Evolutionary conservation across 1,140 invertebrate genomes (phyloP), one percentile per base, ranked within the genome.

Genomic region (Drosophila kepulauana): DNA sequence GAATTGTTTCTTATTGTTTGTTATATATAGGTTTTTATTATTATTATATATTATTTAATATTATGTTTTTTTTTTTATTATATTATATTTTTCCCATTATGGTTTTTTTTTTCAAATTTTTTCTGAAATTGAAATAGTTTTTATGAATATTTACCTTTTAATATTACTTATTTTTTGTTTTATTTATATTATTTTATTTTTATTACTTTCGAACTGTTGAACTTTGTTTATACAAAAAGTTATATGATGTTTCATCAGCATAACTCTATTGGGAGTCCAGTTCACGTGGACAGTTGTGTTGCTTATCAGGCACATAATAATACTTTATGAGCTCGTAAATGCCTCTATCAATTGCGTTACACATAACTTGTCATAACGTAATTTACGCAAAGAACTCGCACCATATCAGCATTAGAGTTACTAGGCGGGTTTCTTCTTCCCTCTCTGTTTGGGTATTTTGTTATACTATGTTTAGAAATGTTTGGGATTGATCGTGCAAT

Each of bases 231-330:
- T 38, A 6, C 41, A 0, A 43, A 43, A 0, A 13, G n/a, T 43
- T 43, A 6, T 43, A 0, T n/a, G 5, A 43, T 13, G 41, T 13
- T 13, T 43, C 11, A 43, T 0, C 8, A 20, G 1, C 2, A 49
- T 25, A 28, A 20, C 48, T 49, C 20, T 7, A 49, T 1, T 49
- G 8, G 11, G 20, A 11, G 7, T n/a, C 20, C 20, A 49, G 20
- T 49, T 49, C 48, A 49, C 3, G 16, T 20, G 7, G 48, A 11
- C 20, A 25, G 20, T 49, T 25, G 20, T 1, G 16, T 15, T 49
- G 16, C 48, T 49, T 49, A 49, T 49, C 48, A 28, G 48, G 20
- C 8, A 25, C 48, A 49, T 10, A 20, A 49, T 49, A 28, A 49
- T 11, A 11, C 10, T 49, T 20, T 25, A 49, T 28, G 41, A 13